Conservation (phyloP, 2,113 vertebrate species). For the Cathartes aura region DNA sequence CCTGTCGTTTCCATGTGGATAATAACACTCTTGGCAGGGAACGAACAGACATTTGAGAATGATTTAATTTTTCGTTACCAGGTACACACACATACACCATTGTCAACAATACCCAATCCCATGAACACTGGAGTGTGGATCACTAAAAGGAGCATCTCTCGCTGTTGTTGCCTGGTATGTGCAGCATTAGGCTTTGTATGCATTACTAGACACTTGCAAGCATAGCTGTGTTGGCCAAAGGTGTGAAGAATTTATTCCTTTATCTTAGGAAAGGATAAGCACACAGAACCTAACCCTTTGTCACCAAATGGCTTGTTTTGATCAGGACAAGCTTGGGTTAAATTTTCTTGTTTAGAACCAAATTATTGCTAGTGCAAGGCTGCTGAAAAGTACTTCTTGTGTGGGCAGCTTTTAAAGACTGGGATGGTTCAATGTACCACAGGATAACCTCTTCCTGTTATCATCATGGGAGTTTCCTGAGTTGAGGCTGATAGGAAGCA, state of each 20-base stretch:
- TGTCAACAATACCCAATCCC: background rate
- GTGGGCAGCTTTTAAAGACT: background rate
- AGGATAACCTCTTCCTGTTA: background rate
- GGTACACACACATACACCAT: background rate
- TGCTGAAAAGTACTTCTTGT: background rate
- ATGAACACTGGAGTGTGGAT: background rate
- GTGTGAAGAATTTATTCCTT: background rate
- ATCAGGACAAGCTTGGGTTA: background rate
- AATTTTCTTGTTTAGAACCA: background rate
- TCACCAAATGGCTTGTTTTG: background rate
- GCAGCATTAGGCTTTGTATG: background rate
- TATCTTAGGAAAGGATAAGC: background rate
- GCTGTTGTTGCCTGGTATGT: background rate
- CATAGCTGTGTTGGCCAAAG: background rate
- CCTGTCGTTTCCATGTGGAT: background rate
- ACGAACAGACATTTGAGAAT: background rate
- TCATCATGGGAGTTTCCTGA: background rate
- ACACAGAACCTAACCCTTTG: background rate
- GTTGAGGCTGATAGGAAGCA: background rate
- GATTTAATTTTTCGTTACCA: constrained; percentile 4
- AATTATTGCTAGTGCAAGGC: background rate
- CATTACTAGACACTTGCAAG: background rate
- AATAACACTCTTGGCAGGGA: background rate
- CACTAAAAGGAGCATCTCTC: background rate
- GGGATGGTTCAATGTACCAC: background rate